Evolutionary conservation across 2,888 invertebrate genomes (phyloP), one percentile per base, ranked within the genome.

Genomic region (Erannis defoliaria): DNA sequence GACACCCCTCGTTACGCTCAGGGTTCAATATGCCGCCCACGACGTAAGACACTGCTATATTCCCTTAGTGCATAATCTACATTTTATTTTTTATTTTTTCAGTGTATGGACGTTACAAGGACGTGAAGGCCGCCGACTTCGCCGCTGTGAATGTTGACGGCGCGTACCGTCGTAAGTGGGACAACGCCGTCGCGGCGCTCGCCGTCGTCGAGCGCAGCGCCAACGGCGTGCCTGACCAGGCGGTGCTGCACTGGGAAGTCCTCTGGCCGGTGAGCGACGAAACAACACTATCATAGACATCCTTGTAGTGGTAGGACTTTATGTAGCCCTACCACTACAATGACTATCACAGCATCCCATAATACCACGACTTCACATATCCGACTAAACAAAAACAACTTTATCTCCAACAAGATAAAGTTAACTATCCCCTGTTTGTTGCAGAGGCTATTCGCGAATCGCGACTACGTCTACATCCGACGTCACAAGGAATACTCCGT

Each of bases 201-300:
- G 93, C 95, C 53, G 90, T 97, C 5, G 94, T 97, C 8, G 97
- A 97, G 68, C 86, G 93, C 5, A 94, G 95, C 80, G 94, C 94
- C 0, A 76, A 85, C 51, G 92, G 93, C 0, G 76, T 91, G 0
- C 81, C 88, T 0, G 94, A 96, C 68, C 96, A 96, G 74, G 96
- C 97, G 64, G 91, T 98, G 37, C 89, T 98, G 59, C 97, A 98
- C 75, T 98, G 98, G 98, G 97, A 97, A 89, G 97, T 97, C 90
- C 89, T 95, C 58, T 98, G 97, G 97, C 98, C 98, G 69, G 96
- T 97, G 84, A 92, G 95, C 91, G 5, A 12, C 91, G 5, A 12
- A 1, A 21, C 8, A 26, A 4, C 26, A 5, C 26, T 4, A 26
- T 26, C 2, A 23, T 23, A 4, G 26, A 26, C 33, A 33, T 3